Percentiles rank a stretch among this genome's conserved stretches.
Evolutionary conservation across 2,113 vertebrate species (phyloP).

Genomic region (Rhinolophus sinicus): DNA sequence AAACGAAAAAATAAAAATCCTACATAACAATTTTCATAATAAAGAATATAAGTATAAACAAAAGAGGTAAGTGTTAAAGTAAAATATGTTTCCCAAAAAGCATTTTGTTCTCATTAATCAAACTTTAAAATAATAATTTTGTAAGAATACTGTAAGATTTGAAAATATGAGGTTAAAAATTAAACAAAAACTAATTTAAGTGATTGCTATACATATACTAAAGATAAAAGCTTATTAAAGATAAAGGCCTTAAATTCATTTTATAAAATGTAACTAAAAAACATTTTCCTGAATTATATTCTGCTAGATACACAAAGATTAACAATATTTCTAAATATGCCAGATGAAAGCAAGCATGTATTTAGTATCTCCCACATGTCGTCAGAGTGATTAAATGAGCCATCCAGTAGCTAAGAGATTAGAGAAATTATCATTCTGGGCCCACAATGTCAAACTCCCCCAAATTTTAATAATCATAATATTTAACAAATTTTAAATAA

Average conservation of each 20-base stretch:
- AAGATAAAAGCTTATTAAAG: neutral
- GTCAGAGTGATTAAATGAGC: neutral
- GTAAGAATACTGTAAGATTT: neutral
- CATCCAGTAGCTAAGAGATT: neutral
- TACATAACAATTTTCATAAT: neutral
- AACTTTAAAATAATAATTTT: constrained; percentile 26
- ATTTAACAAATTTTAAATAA: neutral
- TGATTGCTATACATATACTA: neutral
- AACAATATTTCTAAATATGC: neutral
- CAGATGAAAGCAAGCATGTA: neutral
- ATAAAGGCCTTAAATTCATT: neutral
- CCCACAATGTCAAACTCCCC: neutral
- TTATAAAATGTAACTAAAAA: neutral
- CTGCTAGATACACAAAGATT: neutral
- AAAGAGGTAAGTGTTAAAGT: neutral
- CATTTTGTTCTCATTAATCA: neutral
- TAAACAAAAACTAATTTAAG: neutral
- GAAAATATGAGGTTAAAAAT: neutral
- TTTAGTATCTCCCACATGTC: neutral
- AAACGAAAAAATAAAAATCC: neutral
- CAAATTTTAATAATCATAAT: neutral
- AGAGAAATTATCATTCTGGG: neutral
- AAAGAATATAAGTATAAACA: neutral
- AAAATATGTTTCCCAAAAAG: neutral
- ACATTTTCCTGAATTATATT: neutral